Conservation (phyloP, 2,888 invertebrate species). For the Hylaea fasciaria region DNA sequence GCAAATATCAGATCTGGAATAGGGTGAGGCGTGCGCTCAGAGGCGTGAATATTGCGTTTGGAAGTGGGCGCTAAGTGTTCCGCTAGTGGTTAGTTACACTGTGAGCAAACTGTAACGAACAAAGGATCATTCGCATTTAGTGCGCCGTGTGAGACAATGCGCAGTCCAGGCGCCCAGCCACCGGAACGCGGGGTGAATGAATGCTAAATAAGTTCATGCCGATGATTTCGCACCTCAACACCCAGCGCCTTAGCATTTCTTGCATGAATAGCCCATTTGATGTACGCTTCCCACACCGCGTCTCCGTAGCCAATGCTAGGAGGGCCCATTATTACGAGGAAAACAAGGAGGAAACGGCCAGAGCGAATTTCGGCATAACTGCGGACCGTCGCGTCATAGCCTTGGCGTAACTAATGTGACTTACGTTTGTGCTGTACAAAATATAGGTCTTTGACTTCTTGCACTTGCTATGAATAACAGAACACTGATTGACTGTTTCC, state of each 20-base stretch:
- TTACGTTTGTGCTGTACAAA: slow-evolving; percentile 59
- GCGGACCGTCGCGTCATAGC: slow-evolving; percentile 53
- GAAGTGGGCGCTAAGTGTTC: slow-evolving; percentile 73
- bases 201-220: slow-evolving; percentile 73
- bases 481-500: slow-evolving; percentile 66
- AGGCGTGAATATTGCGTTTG: slow-evolving; percentile 66
- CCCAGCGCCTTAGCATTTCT: slow-evolving; percentile 47
- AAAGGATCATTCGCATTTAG: slow-evolving; percentile 78
- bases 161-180: slow-evolving; percentile 68
- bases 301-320: slow-evolving; percentile 33
- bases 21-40: slow-evolving; percentile 56
- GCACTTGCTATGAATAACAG: slow-evolving; percentile 57
- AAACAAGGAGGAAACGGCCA: slow-evolving; percentile 49
- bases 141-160: slow-evolving; percentile 72
- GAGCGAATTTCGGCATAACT: slow-evolving; percentile 40
- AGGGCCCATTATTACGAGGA: slow-evolving; percentile 30
- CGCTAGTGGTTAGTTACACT: slow-evolving; percentile 70
- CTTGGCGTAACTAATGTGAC: slow-evolving; percentile 68
- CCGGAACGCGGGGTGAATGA: slow-evolving; percentile 80
- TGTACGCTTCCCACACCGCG: slow-evolving; percentile 40
- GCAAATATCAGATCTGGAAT: slow-evolving; percentile 69
- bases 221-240: slow-evolving; percentile 49
- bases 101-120: slow-evolving; percentile 74
- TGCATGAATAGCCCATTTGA: slow-evolving; percentile 36
- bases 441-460: slow-evolving; percentile 72